A percentile compares a stretch with the other conserved stretches of the same genome.
Conservation (phyloP, 2,888 invertebrate genomes). For the Spatulosminthurus flaviceps region DNA sequence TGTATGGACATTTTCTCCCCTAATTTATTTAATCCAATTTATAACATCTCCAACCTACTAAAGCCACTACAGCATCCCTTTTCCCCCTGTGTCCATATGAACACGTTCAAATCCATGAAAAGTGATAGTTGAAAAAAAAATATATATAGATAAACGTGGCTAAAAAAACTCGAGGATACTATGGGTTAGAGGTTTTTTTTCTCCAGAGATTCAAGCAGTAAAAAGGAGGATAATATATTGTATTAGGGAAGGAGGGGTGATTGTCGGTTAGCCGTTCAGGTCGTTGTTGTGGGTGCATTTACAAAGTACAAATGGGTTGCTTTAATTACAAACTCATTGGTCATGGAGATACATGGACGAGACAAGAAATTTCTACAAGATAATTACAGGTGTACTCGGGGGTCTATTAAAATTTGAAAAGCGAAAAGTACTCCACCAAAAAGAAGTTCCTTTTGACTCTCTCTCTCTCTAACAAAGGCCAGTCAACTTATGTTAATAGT, state of each 20-base stretch:
- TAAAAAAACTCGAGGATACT: no score
- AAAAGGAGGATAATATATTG: slow-evolving; percentile 45
- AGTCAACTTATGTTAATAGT: slow-evolving; percentile 42
- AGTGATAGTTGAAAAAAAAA: no score
- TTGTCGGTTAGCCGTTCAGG: slow-evolving; percentile 43
- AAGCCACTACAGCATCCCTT: no score
- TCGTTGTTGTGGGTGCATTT: slow-evolving; percentile 51
- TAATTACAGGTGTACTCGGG: slow-evolving; percentile 62
- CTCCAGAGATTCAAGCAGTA: slow-evolving; percentile 8
- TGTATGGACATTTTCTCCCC: no score
- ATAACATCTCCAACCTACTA: no score
- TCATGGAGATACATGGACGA: slow-evolving; percentile 61
- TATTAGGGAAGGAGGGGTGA: slow-evolving; percentile 45
- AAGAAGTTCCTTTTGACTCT: slow-evolving; percentile 25
- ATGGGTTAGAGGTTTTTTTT: no score
- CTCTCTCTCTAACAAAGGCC: slow-evolving; percentile 20
- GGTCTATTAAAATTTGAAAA: slow-evolving; percentile 55
- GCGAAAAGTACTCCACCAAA: slow-evolving; percentile 39
- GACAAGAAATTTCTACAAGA: slow-evolving; percentile 63
- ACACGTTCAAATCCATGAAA: no score
- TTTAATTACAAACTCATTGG: slow-evolving; percentile 62
- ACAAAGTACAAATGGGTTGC: slow-evolving; percentile 58
- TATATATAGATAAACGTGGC: no score
- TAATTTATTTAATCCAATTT: no score
- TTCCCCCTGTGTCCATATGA: no score